phyloP scores from a whole-genome alignment of 2,113 vertebrate species.

The Xenopus laevis region DNA sequence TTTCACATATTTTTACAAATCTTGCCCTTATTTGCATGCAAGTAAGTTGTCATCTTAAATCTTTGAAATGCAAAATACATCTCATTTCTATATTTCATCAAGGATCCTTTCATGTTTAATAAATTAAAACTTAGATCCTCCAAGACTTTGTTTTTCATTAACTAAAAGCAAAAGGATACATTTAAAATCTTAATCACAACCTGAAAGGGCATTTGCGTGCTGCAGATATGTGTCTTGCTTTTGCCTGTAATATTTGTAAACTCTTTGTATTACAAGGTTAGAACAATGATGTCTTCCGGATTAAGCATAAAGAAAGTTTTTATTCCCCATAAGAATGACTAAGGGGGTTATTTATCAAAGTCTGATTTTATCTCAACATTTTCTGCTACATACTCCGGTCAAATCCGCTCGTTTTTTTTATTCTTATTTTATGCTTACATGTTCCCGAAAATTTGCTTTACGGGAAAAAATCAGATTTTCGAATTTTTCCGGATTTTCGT shows the following conservation, averaged over 20 bases:
- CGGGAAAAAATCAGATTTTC: no score
- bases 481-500: no score
- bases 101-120: slow-evolving; percentile 98
- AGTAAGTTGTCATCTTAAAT: slow-evolving; percentile 90
- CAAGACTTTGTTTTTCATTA: slow-evolving; percentile 98
- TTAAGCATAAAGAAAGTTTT: no score
- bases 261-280: slow-evolving; percentile 68
- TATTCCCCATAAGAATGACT: no score
- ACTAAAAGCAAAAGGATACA: slow-evolving; percentile 93
- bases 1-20: slow-evolving; percentile 89
- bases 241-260: slow-evolving; percentile 80
- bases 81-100: slow-evolving; percentile 98
- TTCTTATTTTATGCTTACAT: no score
- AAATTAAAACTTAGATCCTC: slow-evolving; percentile 94
- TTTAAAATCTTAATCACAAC: slow-evolving; percentile 97
- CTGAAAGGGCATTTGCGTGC: slow-evolving; percentile 92
- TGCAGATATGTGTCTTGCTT: slow-evolving; percentile 89
- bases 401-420: no score
- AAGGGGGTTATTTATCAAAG: no score
- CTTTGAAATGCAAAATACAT: slow-evolving; percentile 96
- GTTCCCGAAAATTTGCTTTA: no score
- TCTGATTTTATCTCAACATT: no score
- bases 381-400: no score
- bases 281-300: slow-evolving; percentile 47
- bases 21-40: slow-evolving; percentile 89